These are phyloP conservation scores for Pollenia amentaria DNA, from an alignment of 2,888 invertebrate species.

Conservation along the genomic window DNA sequence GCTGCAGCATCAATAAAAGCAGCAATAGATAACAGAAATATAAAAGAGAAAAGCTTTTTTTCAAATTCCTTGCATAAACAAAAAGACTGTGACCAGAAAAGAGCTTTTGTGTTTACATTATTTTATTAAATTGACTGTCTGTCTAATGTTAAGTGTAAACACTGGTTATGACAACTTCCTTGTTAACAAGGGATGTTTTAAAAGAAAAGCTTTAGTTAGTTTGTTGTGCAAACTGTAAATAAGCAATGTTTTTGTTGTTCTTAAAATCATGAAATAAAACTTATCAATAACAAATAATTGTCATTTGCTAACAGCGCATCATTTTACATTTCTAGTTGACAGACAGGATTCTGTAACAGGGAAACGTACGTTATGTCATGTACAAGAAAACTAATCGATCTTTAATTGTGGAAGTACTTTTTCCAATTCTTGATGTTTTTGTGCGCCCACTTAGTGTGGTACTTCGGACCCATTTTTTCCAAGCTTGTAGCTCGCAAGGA, in stretches of 20 bases:
- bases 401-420: too few relatives aligned
- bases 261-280: not conserved
- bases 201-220: not conserved
- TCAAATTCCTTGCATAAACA: not conserved
- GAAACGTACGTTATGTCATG: not conserved
- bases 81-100: not conserved
- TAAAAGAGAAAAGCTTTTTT: conserved; percentile 50
- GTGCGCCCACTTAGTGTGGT: too few relatives aligned
- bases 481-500: too few relatives aligned
- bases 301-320: not conserved
- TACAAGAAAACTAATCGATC: not conserved
- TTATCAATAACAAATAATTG: conserved; percentile 1
- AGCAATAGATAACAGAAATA: not conserved
- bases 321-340: not conserved
- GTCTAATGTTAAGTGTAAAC: not conserved
- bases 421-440: too few relatives aligned
- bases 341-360: not conserved
- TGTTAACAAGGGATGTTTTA: not conserved
- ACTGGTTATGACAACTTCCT: not conserved
- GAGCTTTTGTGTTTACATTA: conserved; percentile 35
- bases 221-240: not conserved
- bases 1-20: conserved; percentile 67
- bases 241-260: not conserved
- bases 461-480: too few relatives aligned
- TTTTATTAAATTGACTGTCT: not conserved